Evolutionary conservation across 2,113 vertebrate genomes (phyloP), one percentile per base, ranked within the genome.

Genomic region (Phodopus roborovskii): DNA sequence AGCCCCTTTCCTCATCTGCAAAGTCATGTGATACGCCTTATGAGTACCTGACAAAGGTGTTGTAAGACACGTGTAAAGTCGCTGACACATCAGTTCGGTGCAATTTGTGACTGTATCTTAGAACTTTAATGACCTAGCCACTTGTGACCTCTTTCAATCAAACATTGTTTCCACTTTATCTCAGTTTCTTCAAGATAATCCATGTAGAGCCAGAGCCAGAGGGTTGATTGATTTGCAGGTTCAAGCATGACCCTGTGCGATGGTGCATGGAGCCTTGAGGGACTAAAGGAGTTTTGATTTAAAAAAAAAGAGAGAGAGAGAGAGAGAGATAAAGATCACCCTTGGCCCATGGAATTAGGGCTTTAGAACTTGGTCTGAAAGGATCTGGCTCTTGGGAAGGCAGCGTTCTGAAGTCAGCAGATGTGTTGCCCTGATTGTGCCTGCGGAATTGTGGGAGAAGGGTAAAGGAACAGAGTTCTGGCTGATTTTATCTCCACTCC

Each of bases 1-100:
- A 92, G 17, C 9, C 68, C 53, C 86, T 94, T 92, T 92, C 53
- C 3, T 95, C 39, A 82, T 73, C 85, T 81, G 45, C 78, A 62
- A 79, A 79, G 39, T 89, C 71, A 75, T 13, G n/a, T 68, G 64
- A 66, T 62, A 11, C 1, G 11, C 64, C 28, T 24, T 53, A 70
- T 6, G 13, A n/a, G 85, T 92, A 64, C 36, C 12, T 92, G 45
- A 42, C 30, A 20, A 22, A 20, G 71, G 89, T 77, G 36, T 81
- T 56, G 66, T 78, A 90, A 78, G 58, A 19, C 50, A 0, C 26
- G 4, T 56, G 48, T 50, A 75, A 77, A 92, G 30, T 91, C 75
- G 50, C 10, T 77, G 75, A 77, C 60, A 58, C 5, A 5, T 36
- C 45, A 39, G 30, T 42, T 42, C 19, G 28, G 53, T 28, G 50